Base-by-base conservation (phyloP, 1,140 invertebrate species). In the Thaumetopoea pityocampa region DNA sequence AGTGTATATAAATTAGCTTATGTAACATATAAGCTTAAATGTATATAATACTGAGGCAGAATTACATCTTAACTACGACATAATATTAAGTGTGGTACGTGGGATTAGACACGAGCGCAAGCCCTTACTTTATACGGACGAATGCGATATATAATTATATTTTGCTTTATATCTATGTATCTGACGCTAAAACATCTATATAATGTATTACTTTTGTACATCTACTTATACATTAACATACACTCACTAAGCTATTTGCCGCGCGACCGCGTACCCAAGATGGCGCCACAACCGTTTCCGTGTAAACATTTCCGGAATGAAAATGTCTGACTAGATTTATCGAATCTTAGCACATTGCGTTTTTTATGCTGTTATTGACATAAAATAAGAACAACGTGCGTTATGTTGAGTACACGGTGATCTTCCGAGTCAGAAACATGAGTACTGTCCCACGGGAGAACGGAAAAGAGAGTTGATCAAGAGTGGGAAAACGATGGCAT, bases 1-100 rank as follows among this genome's bases (percentile, higher is more conserved):
- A 76, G 73, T 84, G 76, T 81, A 84, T 84, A 84, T 81, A 81
- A 82, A 81, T 80, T 84, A 80, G 79, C 79, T 84, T 84, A 84
- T 83, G 63, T 81, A 84, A 84, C 73, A 79, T 68, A 84, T 81
- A 84, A 84, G 80, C 80, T 84, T 84, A 81, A 69, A 81, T 80
- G 77, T 84, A 84, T 78, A 83, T 84, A 84, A 84, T 84, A 84
- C 80, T 84, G 80, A 84, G 80, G 77, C 80, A 80, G 80, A 84
- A 77, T 81, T 84, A 81, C 79, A 84, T 81, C 74, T 84, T 81
- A 84, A 74, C 77, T 84, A 84, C 74, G 72, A 77, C 77, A 71
- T 81, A 84, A 81, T 73, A 80, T 81, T 80, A 81, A 77, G 70
- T 71, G 73, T 84, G 73, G 71, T 84, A 81, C 72, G 67, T 78